These are phyloP conservation scores for Drosophila fuyamai DNA, from an alignment of 1,140 invertebrate species.

Conservation along the genomic window DNA sequence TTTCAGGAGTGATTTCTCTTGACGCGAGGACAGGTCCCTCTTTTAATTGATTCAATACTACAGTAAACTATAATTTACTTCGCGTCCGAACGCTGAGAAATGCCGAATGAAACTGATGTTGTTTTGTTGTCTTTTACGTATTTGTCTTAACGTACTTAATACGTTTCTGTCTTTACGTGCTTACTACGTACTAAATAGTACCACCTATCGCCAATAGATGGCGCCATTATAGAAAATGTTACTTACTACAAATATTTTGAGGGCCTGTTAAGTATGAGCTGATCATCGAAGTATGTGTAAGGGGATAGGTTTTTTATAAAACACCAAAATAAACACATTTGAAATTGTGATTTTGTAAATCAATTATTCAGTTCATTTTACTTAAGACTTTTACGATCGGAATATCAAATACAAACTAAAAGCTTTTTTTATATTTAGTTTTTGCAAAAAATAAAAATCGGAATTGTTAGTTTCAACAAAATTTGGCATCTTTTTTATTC, in stretches of 20 bases:
- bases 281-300: constrained; percentile 22
- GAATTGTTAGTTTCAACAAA: constrained; percentile 44
- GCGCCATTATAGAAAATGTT: too few species aligned
- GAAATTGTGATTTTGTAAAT: too few species aligned
- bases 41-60: constrained; percentile 6
- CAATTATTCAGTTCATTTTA: too few species aligned
- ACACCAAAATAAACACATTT: too few species aligned
- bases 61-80: neutral
- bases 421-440: neutral
- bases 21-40: constrained; percentile 1
- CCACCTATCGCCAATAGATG: too few species aligned
- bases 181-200: too few species aligned
- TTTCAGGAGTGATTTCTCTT: neutral
- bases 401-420: too few species aligned
- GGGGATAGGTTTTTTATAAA: too few species aligned
- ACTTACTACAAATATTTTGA: too few species aligned
- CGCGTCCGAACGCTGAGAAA: constrained; percentile 74
- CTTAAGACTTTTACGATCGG: too few species aligned
- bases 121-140: constrained; percentile 18
- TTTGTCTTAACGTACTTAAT: too few species aligned
- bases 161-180: too few species aligned
- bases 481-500: constrained; percentile 74
- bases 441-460: neutral
- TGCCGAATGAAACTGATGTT: constrained; percentile 70
- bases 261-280: constrained; percentile 25